Percentiles rank a stretch among this genome's conserved stretches.
Evolutionary conservation across 2,113 vertebrate species (phyloP).

Genomic region (Pteronura brasiliensis): DNA sequence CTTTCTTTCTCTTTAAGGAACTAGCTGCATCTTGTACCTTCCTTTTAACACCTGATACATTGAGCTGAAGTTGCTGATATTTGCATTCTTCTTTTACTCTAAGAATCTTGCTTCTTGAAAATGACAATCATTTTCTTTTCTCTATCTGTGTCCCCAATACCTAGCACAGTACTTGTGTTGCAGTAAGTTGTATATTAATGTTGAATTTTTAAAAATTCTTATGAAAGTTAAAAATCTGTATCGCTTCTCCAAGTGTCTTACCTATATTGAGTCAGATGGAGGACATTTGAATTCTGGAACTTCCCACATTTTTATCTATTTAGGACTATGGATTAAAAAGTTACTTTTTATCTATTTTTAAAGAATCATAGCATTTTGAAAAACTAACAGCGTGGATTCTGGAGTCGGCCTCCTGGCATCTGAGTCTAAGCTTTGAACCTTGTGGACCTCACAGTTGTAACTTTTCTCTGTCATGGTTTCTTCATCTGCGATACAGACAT

Average conservation of each 20-base stretch:
- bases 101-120: neutral
- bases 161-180: neutral
- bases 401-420: neutral
- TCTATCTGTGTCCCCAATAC: neutral
- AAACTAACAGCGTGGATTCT: neutral
- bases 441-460: neutral
- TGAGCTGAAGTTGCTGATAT: neutral
- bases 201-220: neutral
- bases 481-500: neutral
- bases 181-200: neutral
- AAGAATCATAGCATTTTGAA: neutral
- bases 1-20: neutral
- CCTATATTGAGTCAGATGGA: neutral
- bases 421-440: neutral
- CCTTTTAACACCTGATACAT: neutral
- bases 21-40: neutral
- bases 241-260: neutral
- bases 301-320: neutral
- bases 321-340: neutral
- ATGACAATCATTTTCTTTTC: neutral
- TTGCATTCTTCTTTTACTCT: neutral
- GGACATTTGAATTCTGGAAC: neutral
- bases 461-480: neutral
- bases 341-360: neutral
- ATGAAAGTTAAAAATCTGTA: neutral